Evolutionary conservation across 2,113 vertebrate species (phyloP), one percentile per base, ranked within the genome.

Genomic region (Corvus moneduloides): DNA sequence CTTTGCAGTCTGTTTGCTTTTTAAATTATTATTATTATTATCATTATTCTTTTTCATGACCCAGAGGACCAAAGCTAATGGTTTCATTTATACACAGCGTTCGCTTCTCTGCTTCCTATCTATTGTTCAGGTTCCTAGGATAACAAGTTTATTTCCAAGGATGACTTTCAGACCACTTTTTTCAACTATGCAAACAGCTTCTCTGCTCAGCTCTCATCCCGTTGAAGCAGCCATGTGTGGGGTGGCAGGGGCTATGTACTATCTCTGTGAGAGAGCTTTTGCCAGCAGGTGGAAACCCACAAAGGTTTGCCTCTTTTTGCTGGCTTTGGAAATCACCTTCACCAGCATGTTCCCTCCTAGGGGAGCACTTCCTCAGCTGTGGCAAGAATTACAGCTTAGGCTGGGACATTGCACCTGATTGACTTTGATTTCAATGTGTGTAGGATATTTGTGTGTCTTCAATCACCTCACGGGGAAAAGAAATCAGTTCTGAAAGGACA

Each of bases 291-390:
- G 98, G 98, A 98, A 98, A 97, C 97, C 94, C 91, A 28, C 97
- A 97, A 98, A 99, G 99, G 99, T 99, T 99, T 99, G 99, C 98
- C 93, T 98, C 96, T 97, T 98, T 97, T 95, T 96, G 97, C 97
- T 97, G 96, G 97, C 90, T 97, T 97, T 97, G 97, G 96, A 97
- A 95, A 96, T 94, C 93, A 93, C 96, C 74, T 94, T 97, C 91
- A 94, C 89, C 89, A 97, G 87, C 95, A 89, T 96, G 96, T 95
- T 96, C 96, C 95, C 90, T 96, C 84, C 89, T 54, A 76, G 89
- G 88, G 89, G 92, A 97, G 93, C 95, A 97, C 96, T 96, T 94
- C 93, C 96, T 98, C 90, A 95, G 63, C 97, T 97, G 72, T 93
- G 84, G 83, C 86, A 85, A 90, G 96, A 97, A 97, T 97, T 97